Evolutionary conservation across 2,888 invertebrate species (phyloP), one percentile per base, ranked within the genome.

Genomic region (Tiliacea aurago): DNA sequence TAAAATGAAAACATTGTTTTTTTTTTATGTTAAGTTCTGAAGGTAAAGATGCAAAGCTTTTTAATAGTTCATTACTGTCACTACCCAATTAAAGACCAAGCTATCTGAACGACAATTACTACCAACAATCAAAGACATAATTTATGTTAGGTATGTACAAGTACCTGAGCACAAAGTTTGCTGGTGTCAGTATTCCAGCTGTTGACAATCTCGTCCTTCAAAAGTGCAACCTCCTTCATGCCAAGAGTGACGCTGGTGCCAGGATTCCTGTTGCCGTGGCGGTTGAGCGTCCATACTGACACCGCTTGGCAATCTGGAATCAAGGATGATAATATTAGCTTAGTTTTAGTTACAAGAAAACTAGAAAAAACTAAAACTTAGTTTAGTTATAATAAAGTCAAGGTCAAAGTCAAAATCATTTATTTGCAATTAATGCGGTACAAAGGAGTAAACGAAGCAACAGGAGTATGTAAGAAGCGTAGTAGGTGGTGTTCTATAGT

Each of bases 201-300:
- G 28, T 95, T 93, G 0, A 97, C 87, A 79, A 98, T 97, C 84
- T 97, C 96, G 59, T 97, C 96, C 69, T 94, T 96, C 10, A 98
- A 91, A 15, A 94, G 94, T 0, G 96, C 94, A 18, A 98, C 92
- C n/a, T 94, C 89, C 47, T 95, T 93, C 72, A 98, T 96, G 28
- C 92, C 93, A 5, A 89, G 85, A 0, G 97, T 97, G 51, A 96
- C 96, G 7, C 91, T 91, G n/a, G 85, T 88, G 0, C 96, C 95
- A 0, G 98, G 98, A 85, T 97, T 96, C 66, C 97, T 95, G 56
- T 98, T 97, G 7, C 98, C 98, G 86, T 98, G 98, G 2, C 98
- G 96, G 79, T 97, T 96, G 20, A 98, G 86, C 61, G 97, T 96
- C 98, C 98, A 98, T 53, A 98, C 93, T 88, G 98, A 98, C 1